Conservation (phyloP, 2,888 invertebrate species). For the Digitonthophagus gazella region DNA sequence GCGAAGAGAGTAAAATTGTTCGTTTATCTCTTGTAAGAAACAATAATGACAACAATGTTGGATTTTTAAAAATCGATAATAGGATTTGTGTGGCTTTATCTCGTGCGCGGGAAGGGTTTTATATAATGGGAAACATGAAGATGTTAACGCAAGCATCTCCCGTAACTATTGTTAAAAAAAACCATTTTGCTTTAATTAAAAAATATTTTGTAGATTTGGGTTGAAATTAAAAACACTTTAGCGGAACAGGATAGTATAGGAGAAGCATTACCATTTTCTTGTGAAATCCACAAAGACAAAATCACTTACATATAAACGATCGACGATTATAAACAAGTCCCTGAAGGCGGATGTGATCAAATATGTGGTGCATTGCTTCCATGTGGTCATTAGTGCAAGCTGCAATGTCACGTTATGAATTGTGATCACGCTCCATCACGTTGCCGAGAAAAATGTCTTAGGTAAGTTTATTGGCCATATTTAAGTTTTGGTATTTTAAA, state of each 20-base stretch:
- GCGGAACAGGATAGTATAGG: constrained; percentile 56
- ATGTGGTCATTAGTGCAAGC: constrained; percentile 65
- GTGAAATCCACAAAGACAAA: constrained; percentile 54
- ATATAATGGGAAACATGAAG: constrained; percentile 71
- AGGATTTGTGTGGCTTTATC: constrained; percentile 78
- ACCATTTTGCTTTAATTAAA: neutral
- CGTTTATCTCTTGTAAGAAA: constrained; percentile 77
- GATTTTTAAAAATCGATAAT: constrained; percentile 68
- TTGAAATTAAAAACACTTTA: constrained; percentile 54
- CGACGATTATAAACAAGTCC: constrained; percentile 53
- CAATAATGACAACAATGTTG: constrained; percentile 65
- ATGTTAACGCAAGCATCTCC: constrained; percentile 53
- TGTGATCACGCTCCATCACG: constrained; percentile 52
- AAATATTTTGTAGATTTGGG: constrained; percentile 57
- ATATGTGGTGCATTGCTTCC: constrained; percentile 53
- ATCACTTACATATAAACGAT: constrained; percentile 47
- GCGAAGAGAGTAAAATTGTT: constrained; percentile 76
- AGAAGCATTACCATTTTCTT: constrained; percentile 51
- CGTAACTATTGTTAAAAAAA: constrained; percentile 34
- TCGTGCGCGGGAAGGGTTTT: constrained; percentile 68
- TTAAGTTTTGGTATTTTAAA: no score
- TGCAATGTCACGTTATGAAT: constrained; percentile 63
- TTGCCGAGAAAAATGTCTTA: constrained; percentile 55
- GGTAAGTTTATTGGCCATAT: no score
- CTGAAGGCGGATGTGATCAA: constrained; percentile 62